A percentile compares a stretch with the other conserved stretches of the same genome.
Evolutionary conservation across 92 coral and sea anemone genomes (phyloP).

Genomic region (Anthopleura xanthogrammica): DNA sequence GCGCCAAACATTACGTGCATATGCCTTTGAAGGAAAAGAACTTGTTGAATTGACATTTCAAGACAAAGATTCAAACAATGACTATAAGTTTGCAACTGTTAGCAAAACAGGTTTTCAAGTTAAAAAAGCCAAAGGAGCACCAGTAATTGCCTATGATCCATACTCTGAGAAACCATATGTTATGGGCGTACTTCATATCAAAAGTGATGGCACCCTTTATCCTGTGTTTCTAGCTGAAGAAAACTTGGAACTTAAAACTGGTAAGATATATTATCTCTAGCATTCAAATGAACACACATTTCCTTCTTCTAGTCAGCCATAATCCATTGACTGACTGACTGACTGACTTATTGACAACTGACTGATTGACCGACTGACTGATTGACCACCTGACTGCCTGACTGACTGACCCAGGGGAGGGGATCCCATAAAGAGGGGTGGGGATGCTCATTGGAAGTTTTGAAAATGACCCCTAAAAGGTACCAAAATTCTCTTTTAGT

Average conservation of each 20-base stretch:
- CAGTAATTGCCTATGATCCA: not conserved
- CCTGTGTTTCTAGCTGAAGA: not conserved
- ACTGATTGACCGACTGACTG: no score
- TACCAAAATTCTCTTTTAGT: no score
- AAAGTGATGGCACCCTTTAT: not conserved
- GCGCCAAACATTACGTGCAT: not conserved
- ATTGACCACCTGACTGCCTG: no score
- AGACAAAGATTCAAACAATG: not conserved
- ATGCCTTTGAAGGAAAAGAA: not conserved
- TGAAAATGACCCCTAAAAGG: no score
- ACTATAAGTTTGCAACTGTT: not conserved
- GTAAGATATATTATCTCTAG: not conserved
- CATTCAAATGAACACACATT: no score
- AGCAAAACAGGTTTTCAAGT: not conserved
- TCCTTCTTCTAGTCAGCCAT: no score
- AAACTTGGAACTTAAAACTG: not conserved
- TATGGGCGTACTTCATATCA: constrained; percentile 5
- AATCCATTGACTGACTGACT: no score
- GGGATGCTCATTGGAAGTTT: no score
- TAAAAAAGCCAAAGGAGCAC: constrained; percentile 8
- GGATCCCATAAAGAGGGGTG: no score
- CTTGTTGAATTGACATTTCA: not conserved
- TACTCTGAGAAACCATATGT: not conserved
- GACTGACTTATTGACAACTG: no score
- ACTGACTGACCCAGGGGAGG: no score